These are phyloP conservation scores for Galaxias olidus DNA, from an alignment of 2,797 vertebrate species.

Conservation along the genomic window DNA sequence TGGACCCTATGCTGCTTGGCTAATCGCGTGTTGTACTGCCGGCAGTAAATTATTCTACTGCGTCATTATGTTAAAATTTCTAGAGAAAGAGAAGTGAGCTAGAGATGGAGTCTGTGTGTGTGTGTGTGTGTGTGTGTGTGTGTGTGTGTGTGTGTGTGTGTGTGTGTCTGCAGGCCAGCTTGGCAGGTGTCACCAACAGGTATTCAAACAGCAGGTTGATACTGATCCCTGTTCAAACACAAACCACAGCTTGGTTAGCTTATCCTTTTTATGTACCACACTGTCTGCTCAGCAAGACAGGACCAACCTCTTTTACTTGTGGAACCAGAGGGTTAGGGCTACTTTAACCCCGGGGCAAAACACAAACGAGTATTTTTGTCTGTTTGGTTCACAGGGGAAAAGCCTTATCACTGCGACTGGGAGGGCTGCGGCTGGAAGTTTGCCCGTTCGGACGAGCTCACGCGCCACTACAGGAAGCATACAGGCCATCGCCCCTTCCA, in stretches of 20 bases:
- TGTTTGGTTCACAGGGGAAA: slow-evolving; percentile 75
- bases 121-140: slow-evolving; percentile 38
- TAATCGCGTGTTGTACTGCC: background rate
- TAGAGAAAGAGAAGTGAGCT: slow-evolving; percentile 4
- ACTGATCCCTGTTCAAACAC: slow-evolving; percentile 69
- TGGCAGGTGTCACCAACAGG: slow-evolving; percentile 63
- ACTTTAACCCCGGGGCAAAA: slow-evolving; percentile 43
- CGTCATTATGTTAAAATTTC: slow-evolving; percentile 15
- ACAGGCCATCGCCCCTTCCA: slow-evolving; percentile 83
- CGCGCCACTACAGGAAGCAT: slow-evolving; percentile 84
- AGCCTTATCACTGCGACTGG: slow-evolving; percentile 87
- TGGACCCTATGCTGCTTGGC: background rate
- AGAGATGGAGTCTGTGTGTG: slow-evolving; percentile 13
- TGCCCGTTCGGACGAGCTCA: slow-evolving; percentile 83
- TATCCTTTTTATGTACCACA: slow-evolving; percentile 38
- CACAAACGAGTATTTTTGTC: slow-evolving; percentile 45
- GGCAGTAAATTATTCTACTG: slow-evolving; percentile 3
- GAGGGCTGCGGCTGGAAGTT: slow-evolving; percentile 87
- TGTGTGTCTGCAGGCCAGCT: slow-evolving; percentile 39
- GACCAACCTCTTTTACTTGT: slow-evolving; percentile 59
- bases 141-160: slow-evolving; percentile 32
- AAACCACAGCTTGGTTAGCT: slow-evolving; percentile 45
- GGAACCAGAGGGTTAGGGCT: slow-evolving; percentile 24
- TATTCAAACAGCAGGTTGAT: slow-evolving; percentile 50
- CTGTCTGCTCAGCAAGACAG: slow-evolving; percentile 52